Evolutionary conservation across 2,888 invertebrate species (phyloP), one percentile per base, ranked within the genome.

Genomic region (Hylaea fasciaria): DNA sequence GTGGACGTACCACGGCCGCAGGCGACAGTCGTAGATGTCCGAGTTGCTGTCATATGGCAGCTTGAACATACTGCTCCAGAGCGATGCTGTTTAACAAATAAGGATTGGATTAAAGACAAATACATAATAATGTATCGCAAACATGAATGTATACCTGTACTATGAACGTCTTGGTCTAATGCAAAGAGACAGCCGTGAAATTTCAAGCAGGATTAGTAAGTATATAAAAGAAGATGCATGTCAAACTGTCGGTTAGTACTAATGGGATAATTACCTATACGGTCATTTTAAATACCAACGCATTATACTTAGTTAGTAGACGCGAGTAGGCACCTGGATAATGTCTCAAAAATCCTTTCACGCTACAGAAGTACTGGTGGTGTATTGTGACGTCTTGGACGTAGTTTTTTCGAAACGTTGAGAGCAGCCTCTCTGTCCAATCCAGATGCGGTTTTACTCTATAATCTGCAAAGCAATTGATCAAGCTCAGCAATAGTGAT

Each of bases 1-100:
- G 58, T 85, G 84, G 49, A 91, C 90, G 70, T 90, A 92, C 92
- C 92, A 92, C 0, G 92, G 86, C 0, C 92, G 83, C 17, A 91
- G 77, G 0, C 92, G 82, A 57, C 92, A 92, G 70, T 92, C 92
- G 70, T 89, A 92, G 9, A 88, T 72, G 46, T 87, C 85, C 12
- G 46, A 46, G 7, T 79, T 83, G 0, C 76, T 74, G 0, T 73
- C 73, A 12, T 79, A 71, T 8, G 77, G 73, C 3, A 89, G 65
- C 64, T 86, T 85, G 65, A 80, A 87, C 81, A 91, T 84, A 45
- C 82, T 83, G n/a, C 80, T 74, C 92, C 92, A 91, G 53, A 78
- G 65, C 1, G 88, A 88, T 37, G 89, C 91, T 92, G 68, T 13
- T 70, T 72, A 48, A 35, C 39, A 52, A 37, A 52, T 2, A 12